Base-by-base conservation (phyloP, 2,888 invertebrate species). In the Pollenia amentaria region DNA sequence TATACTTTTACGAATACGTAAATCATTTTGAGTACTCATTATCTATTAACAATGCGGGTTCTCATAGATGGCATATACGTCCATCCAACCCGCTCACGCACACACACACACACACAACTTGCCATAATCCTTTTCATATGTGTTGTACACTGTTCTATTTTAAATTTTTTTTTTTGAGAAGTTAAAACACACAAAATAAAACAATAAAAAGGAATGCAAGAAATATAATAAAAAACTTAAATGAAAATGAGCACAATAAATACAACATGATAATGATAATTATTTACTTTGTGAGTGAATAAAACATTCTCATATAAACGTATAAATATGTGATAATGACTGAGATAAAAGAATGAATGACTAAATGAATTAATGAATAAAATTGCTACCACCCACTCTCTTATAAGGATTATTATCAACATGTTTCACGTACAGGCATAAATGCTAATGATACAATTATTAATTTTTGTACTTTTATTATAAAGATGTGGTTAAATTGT, bases 281-380 rank as follows among this genome's bases (percentile, higher is more conserved):
- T 73, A 73, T 46, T 51, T 62, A 51, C 42, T 38, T 82, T 57
- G 51, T 48, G 69, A 92, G 92, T 92, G 91, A 89, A 91, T 91
- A 91, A 92, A 92, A 91, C 91, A 92, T 90, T 91, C 91, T 91
- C 91, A 90, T 92, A 91, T 90, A 91, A 91, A 88, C 91, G 90
- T 90, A 91, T 90, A 92, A 91, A 91, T 92, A 91, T 91, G 92
- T 91, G 92, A 91, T 91, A 91, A 92, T 91, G 14, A 69, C 40
- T 57, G 40, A 42, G 48, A 11, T 69, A 46, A 51, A 11, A 18
- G 12, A 48, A 18, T 42, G 76, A 16, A 48, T 65, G 44, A 75
- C 21, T 57, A 42, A 18, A 40, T n/a, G 16, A 78, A 78, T 69
- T 78, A 92, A 92, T 91, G 91, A 91, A 91, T 91, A 90, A 90